A percentile compares a stretch with the other conserved stretches of the same genome.
These are phyloP conservation scores for Palythoa grandiflora DNA, from an alignment of 92 coral and sea anemone genomes.

Conservation along the genomic window DNA sequence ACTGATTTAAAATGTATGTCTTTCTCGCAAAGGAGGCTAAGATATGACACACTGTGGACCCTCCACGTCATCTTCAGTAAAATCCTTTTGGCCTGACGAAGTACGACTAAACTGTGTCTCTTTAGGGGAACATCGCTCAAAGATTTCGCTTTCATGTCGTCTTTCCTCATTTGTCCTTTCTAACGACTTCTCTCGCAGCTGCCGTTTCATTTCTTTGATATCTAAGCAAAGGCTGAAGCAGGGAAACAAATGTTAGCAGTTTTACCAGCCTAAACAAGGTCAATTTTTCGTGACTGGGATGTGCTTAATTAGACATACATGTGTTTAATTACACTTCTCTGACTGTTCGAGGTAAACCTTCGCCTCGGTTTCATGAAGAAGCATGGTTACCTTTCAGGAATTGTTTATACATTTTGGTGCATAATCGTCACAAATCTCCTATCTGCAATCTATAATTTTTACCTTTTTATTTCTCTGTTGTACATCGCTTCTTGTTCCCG, in stretches of 20 bases:
- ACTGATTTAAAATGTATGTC: too few relatives aligned
- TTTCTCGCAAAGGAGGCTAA: neutral
- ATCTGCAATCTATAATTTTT: neutral
- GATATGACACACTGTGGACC: constrained; percentile 1
- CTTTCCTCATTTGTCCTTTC: neutral
- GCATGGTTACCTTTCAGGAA: too few relatives aligned
- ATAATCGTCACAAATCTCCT: too few relatives aligned
- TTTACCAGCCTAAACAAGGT: too few relatives aligned
- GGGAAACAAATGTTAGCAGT: neutral
- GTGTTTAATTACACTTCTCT: too few relatives aligned
- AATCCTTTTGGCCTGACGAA: neutral
- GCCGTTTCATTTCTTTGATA: constrained; percentile 21
- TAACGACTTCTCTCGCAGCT: neutral
- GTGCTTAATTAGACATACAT: too few relatives aligned
- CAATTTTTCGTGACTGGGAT: too few relatives aligned
- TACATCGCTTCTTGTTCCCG: constrained; percentile 80
- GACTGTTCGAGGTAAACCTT: too few relatives aligned
- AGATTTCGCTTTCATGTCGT: neutral
- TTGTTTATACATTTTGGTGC: too few relatives aligned
- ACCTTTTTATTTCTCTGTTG: constrained; percentile 88
- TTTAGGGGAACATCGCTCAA: neutral
- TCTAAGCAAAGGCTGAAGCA: neutral
- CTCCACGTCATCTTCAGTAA: neutral
- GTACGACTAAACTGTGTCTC: neutral
- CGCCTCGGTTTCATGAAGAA: too few relatives aligned